These are phyloP conservation scores for Orius insidiosus DNA, from an alignment of 1,140 invertebrate species.

Conservation along the genomic window DNA sequence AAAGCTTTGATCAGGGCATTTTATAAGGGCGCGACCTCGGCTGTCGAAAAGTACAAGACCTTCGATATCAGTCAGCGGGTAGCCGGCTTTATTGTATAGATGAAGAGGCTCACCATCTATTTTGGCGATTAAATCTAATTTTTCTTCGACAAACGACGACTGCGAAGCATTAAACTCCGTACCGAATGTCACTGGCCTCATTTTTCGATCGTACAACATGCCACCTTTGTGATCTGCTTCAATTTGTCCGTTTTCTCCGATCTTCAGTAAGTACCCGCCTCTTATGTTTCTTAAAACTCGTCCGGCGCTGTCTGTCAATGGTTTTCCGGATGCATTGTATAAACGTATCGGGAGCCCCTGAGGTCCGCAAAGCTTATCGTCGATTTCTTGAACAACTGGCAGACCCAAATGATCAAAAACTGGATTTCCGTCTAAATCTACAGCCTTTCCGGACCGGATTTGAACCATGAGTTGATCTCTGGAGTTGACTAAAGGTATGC, in stretches of 20 bases:
- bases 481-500: constrained; percentile 4
- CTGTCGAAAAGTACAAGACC: constrained; percentile 2
- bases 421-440: constrained; percentile 1
- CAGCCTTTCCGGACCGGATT: not conserved
- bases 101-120: not conserved
- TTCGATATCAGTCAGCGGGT: constrained; percentile 3
- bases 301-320: constrained; percentile 1
- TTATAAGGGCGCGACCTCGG: not conserved
- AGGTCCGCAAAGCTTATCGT: not conserved
- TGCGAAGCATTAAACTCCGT: constrained; percentile 1
- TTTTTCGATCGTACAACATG: constrained; percentile 1
- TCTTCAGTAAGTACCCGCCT: not conserved
- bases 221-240: not conserved
- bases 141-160: not conserved
- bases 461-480: not conserved
- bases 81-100: constrained; percentile 1
- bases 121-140: not conserved
- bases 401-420: constrained; percentile 1
- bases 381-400: not conserved
- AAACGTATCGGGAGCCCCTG: constrained; percentile 1
- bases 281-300: not conserved
- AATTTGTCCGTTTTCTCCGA: not conserved
- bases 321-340: not conserved
- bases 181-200: not conserved
- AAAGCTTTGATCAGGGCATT: not conserved